Evolutionary conservation across 2,888 invertebrate species (phyloP).

Genomic region (Andrena marginata): DNA sequence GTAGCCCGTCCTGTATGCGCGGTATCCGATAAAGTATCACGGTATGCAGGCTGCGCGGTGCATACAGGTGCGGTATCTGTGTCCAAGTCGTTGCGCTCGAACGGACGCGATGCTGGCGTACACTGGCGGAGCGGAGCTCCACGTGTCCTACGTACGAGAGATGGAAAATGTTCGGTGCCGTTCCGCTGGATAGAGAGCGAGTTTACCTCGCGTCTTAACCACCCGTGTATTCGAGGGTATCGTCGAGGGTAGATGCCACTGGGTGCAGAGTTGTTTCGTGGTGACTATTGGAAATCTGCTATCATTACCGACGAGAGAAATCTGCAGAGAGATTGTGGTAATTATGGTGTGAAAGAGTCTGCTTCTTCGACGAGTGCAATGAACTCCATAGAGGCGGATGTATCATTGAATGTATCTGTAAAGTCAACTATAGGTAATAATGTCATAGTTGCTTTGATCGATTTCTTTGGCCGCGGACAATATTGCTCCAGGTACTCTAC

Average conservation of each 20-base stretch:
- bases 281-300: neutral
- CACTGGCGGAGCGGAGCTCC: constrained; percentile 24
- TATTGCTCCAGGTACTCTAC: constrained; percentile 6
- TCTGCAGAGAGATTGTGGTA: too few relatives aligned
- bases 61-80: constrained; percentile 62
- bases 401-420: constrained; percentile 18
- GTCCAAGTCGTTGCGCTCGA: constrained; percentile 57
- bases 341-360: too few relatives aligned
- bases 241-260: neutral
- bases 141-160: constrained; percentile 42
- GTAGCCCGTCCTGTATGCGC: constrained; percentile 30
- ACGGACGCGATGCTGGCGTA: constrained; percentile 30
- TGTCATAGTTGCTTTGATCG: constrained; percentile 17
- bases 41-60: constrained; percentile 51
- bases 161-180: constrained; percentile 37
- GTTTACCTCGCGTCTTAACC: constrained; percentile 21
- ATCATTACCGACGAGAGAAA: too few relatives aligned
- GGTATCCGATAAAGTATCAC: constrained; percentile 45
- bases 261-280: neutral
- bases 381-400: constrained; percentile 7
- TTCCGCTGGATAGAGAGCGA: constrained; percentile 27
- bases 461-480: constrained; percentile 32
- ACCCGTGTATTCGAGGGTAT: neutral
- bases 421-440: constrained; percentile 14
- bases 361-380: neutral